A percentile compares a stretch with the other conserved stretches of the same genome.
Evolutionary conservation across 2,113 vertebrate genomes (phyloP).

Genomic region (Puma concolor): DNA sequence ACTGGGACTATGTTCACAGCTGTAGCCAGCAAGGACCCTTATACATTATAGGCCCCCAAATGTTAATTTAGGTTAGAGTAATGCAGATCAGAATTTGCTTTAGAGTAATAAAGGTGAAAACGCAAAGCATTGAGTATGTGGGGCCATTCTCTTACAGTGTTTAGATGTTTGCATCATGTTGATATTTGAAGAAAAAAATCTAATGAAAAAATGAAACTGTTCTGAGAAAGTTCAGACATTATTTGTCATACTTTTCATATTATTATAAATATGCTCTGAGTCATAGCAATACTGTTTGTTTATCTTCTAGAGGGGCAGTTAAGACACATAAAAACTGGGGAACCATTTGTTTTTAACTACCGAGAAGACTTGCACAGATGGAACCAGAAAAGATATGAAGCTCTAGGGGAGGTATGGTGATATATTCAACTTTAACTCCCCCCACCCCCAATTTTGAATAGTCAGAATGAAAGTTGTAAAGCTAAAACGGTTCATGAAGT

Average conservation of each 20-base stretch:
- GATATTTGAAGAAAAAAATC: neutral
- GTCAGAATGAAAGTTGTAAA: slow-evolving; percentile 2
- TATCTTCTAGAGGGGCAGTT: slow-evolving; percentile 91
- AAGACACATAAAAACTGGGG: slow-evolving; percentile 94
- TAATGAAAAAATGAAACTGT: neutral
- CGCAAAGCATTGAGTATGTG: neutral
- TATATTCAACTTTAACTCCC: neutral
- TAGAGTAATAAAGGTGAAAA: slow-evolving; percentile 26
- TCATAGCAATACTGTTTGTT: slow-evolving; percentile 67
- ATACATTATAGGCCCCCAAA: neutral
- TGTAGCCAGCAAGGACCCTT: neutral
- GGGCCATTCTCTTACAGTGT: neutral
- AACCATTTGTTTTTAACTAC: slow-evolving; percentile 97
- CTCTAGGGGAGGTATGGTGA: slow-evolving; percentile 95
- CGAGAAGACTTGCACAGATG: slow-evolving; percentile 97
- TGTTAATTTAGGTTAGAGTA: slow-evolving; percentile 38
- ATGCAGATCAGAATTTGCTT: neutral
- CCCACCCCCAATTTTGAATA: neutral
- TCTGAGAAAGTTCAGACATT: slow-evolving; percentile 13
- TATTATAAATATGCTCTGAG: slow-evolving; percentile 32
- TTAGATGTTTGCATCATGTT: neutral
- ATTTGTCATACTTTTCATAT: slow-evolving; percentile 34
- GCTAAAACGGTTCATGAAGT: neutral
- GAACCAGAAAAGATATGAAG: slow-evolving; percentile 99
- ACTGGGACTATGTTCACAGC: neutral